These are phyloP conservation scores for Danaus plexippus DNA, from an alignment of 1,140 invertebrate genomes.

Conservation along the genomic window DNA sequence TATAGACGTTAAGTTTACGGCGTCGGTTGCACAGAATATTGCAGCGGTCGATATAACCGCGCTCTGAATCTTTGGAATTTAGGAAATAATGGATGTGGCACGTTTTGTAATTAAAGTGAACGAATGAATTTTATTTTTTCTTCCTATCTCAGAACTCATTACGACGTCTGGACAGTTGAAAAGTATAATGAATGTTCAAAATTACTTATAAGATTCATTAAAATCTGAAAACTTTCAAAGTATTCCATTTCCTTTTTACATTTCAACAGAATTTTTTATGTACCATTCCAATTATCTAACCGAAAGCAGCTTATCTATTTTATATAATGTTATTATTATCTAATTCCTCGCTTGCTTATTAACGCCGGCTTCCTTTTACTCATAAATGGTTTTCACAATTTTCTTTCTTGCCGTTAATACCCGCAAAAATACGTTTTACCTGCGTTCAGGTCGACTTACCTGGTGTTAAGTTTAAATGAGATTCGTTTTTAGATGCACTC, in stretches of 20 bases:
- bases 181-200: not conserved
- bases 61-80: conserved; percentile 22
- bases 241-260: too few relatives aligned
- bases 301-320: conserved; percentile 13
- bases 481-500: conserved; percentile 23
- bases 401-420: conserved; percentile 30
- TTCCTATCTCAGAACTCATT: conserved; percentile 1
- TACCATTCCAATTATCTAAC: not conserved
- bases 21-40: conserved; percentile 31
- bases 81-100: conserved; percentile 31
- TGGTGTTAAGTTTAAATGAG: conserved; percentile 29
- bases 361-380: conserved; percentile 31
- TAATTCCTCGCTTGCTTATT: conserved; percentile 34
- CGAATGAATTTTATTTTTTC: not conserved
- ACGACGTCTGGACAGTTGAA: conserved; percentile 2
- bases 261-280: too few relatives aligned
- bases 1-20: conserved; percentile 30
- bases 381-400: conserved; percentile 40
- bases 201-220: too few relatives aligned
- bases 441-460: conserved; percentile 30
- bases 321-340: conserved; percentile 23
- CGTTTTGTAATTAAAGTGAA: conserved; percentile 8
- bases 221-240: too few relatives aligned
- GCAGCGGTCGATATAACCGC: conserved; percentile 36
- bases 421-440: conserved; percentile 37